Evolutionary conservation across 1,140 invertebrate species (phyloP), one percentile per base, ranked within the genome.

Genomic region (Eufriesea mexicana): DNA sequence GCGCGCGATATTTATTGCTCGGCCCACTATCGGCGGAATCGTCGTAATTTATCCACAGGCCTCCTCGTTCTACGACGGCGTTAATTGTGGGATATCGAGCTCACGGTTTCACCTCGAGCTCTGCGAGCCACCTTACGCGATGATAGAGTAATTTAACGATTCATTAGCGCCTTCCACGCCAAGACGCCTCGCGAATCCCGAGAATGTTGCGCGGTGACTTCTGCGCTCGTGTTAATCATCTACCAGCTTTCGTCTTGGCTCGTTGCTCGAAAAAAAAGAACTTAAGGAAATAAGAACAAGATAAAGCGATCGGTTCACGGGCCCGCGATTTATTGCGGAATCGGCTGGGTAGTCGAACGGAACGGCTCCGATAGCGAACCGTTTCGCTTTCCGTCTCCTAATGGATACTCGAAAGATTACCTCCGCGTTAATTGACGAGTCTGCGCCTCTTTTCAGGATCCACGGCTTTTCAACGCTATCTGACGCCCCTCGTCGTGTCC

Each of bases 1-100:
- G 71, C 54, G 71, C 54, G 64, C 73, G 23, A 80, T 87, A 87
- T 87, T 87, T 87, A 87, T 87, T 64, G 66, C 81, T 54, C 35
- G 68, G 25, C 66, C 62, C 57, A 45, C 62, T 71, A 80, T 86
- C 77, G 59, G 42, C n/a, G 57, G 77, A 55, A 61, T 79, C 80
- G 57, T 74, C 72, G 74, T 83, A 77, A 86, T 86, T 86, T 86
- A 86, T 86, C 85, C 84, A 12, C 18, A 47, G 49, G 35, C 1
- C n/a, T 61, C n/a, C 20, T 73, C 49, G 57, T 70, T 54, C 74
- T 42, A n/a, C 10, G 23, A n/a, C 70, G 28, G 35, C 25, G 61
- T 61, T 85, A 86, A 86, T 85, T 68, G 68, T 8, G 28, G 71
- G 55, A 76, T 66, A 85, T 82, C 62, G 59, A 59, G 47, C 61